Base-by-base conservation (phyloP, 1,140 invertebrate species). In the Carposina sasakii region DNA sequence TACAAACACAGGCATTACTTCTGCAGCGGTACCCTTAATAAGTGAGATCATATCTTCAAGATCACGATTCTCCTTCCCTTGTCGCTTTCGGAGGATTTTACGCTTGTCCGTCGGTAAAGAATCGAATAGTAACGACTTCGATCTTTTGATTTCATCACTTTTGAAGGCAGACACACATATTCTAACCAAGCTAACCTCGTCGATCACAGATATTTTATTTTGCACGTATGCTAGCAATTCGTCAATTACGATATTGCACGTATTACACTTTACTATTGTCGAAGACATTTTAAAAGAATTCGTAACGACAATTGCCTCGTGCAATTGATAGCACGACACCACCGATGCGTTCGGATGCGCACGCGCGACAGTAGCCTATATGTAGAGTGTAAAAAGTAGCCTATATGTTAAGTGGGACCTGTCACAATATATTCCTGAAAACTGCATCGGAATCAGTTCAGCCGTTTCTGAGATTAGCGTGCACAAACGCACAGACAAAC, bases 211-310 rank as follows among this genome's bases (percentile, higher is more conserved):
- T 2, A 24, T 24, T 17, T 42, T 42, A 42, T 42, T 42, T 26
- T 42, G 40, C 3, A 42, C 5, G 20, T 16, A 42, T 19, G 40
- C 40, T 6, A 42, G 40, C 19, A 42, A n/a, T 16, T 42, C 40
- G 15, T 42, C 24, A 13, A 42, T 42, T 13, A 42, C 40, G 8
- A 42, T 16, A 16, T 42, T 42, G 20, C 40, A 42, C 2, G 12
- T 42, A 2, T 12, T 24, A 24, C 40, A 42, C 15, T 26, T 42
- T 17, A 42, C 22, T 6, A 42, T 28, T 15, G 24, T 42, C 17
- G 40, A 42, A 1, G 40, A 22, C 40, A 42, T 42, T n/a, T n/a
- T n/a, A n/a, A n/a, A n/a, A n/a, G n/a, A n/a, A n/a, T n/a, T n/a
- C n/a, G n/a, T n/a, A n/a, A n/a, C n/a, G n/a, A n/a, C n/a, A n/a